These are phyloP conservation scores for Polyergus mexicanus DNA, from an alignment of 1,140 invertebrate species.

Conservation along the genomic window DNA sequence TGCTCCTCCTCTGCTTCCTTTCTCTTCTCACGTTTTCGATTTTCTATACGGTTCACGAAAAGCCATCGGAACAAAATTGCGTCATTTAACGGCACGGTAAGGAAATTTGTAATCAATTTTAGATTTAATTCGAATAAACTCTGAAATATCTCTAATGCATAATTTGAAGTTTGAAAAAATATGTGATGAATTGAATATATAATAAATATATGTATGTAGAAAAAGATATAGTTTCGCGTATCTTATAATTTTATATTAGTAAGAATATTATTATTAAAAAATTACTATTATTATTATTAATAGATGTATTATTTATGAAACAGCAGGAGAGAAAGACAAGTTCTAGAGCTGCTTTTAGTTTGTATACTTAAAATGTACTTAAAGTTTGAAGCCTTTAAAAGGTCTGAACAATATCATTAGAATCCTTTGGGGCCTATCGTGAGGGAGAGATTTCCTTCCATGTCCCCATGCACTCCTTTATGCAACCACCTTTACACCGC, in stretches of 20 bases:
- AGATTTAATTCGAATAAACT: slow-evolving; percentile 6
- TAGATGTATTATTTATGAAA: neutral
- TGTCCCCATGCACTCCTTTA: neutral
- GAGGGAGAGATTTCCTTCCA: slow-evolving; percentile 53
- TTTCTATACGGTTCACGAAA: slow-evolving; percentile 44
- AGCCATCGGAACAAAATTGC: slow-evolving; percentile 44
- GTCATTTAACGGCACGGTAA: slow-evolving; percentile 38
- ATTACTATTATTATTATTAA: neutral
- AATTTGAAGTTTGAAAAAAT: slow-evolving; percentile 7
- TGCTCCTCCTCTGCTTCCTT: neutral
- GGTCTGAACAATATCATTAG: slow-evolving; percentile 80
- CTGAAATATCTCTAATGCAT: neutral
- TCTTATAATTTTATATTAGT: neutral
- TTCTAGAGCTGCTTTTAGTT: neutral
- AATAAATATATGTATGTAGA: neutral
- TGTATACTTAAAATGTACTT: slow-evolving; percentile 30
- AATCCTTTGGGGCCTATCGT: slow-evolving; percentile 69
- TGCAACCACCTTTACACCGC: slow-evolving; percentile 26
- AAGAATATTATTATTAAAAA: neutral
- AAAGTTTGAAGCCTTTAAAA: slow-evolving; percentile 70
- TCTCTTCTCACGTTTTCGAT: slow-evolving; percentile 1
- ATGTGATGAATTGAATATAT: neutral
- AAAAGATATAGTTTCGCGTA: neutral
- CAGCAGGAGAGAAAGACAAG: slow-evolving; percentile 2
- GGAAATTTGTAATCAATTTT: slow-evolving; percentile 51